Evolutionary conservation across 2,888 invertebrate genomes (phyloP).

Genomic region (Tenodera sinensis): DNA sequence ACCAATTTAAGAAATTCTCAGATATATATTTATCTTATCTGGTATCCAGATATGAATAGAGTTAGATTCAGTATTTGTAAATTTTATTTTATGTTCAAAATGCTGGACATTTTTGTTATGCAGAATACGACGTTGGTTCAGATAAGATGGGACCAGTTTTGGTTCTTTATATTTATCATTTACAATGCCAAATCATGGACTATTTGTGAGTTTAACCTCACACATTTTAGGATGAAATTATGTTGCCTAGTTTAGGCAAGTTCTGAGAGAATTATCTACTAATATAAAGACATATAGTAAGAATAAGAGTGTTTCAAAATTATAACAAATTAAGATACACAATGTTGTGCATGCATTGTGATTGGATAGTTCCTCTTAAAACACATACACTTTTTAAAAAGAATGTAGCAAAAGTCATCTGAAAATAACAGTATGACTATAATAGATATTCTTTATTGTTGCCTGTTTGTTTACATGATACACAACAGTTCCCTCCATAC

Average conservation of each 20-base stretch:
- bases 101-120: not conserved
- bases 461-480: too few relatives aligned
- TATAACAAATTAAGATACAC: too few relatives aligned
- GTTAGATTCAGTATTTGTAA: not conserved
- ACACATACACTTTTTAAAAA: too few relatives aligned
- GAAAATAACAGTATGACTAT: too few relatives aligned
- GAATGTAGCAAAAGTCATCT: too few relatives aligned
- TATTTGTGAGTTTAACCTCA: not conserved
- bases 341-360: too few relatives aligned
- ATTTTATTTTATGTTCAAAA: not conserved
- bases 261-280: too few relatives aligned
- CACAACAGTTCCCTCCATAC: too few relatives aligned
- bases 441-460: too few relatives aligned
- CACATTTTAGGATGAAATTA: not conserved
- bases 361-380: too few relatives aligned
- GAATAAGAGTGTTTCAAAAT: too few relatives aligned
- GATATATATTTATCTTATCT: not conserved
- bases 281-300: too few relatives aligned
- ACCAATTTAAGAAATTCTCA: not conserved
- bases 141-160: not conserved
- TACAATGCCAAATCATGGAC: not conserved
- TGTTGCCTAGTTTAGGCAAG: not conserved
- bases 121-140: not conserved
- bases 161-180: not conserved
- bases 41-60: not conserved